Base-by-base conservation (phyloP, 2,113 vertebrate genomes). In the Misgurnus anguillicaudatus region DNA sequence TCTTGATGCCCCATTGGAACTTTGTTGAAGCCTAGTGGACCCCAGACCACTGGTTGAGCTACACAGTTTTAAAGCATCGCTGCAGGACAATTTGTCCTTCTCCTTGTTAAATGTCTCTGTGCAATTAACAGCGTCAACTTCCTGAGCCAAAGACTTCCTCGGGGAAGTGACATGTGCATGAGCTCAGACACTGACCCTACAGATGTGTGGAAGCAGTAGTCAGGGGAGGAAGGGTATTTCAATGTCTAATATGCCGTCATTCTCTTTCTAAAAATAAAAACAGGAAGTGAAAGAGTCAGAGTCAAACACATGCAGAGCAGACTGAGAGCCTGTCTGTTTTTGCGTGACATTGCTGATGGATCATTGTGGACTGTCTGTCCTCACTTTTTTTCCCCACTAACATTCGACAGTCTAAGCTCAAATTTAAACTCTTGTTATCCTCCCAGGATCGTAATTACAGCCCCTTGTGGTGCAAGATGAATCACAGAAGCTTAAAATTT, bases 91-190 rank as follows among this genome's bases (percentile, higher is more conserved):
- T 51, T 53, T 41, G 53, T 53, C 60, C 39, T 61, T 21, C 67
- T 51, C 60, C 47, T 79, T 48, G 64, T 79, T 73, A 72, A 48
- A 77, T 55, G 21, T 77, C 66, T 76, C 51, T 82, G 66, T 77
- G 47, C 66, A 82, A 79, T 80, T 74, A 82, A 58, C 47, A 64
- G 76, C 47, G 45, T 77, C 61, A 55, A 79, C 45, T 82, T 61
- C 64, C 72, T 76, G 39, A 68, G 80, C 67, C 79, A 67, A 21
- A 38, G 67, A 70, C 47, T 48, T 70, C 24, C 67, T 53, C 16
- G 1, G 36, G 16, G 48, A 66, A 66, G n/a, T 21, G 65, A 24
- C 65, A 47, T 6, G 21, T 10, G 21, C 19, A 2, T 11, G 65
- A 19, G 3, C 6, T 45, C 4, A 0, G 24, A 53, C 48, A 38